phyloP scores from a whole-genome alignment of 2,113 vertebrate species.

The Forbesichthys papilliferus region DNA sequence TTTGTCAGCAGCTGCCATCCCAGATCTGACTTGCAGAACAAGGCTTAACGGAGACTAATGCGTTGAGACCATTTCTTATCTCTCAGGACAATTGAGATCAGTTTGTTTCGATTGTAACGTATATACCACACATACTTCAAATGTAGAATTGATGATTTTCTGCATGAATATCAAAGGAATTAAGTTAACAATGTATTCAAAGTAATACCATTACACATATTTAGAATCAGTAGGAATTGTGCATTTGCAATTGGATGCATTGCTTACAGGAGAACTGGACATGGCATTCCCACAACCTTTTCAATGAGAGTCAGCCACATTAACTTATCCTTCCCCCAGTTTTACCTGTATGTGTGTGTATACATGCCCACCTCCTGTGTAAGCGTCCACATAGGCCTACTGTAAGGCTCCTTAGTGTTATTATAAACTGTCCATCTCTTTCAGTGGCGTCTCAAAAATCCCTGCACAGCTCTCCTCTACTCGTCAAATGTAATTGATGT shows the following conservation, averaged over 20 bases:
- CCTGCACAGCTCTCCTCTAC: not conserved
- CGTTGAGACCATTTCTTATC: conserved; percentile 23
- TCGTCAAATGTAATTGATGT: conserved; percentile 1
- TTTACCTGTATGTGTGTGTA: not conserved
- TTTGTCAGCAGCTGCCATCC: conserved; percentile 49
- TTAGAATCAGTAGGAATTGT: too few relatives aligned
- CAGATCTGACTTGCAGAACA: conserved; percentile 31
- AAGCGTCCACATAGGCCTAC: not conserved
- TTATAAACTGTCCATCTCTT: not conserved
- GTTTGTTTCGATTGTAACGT: not conserved
- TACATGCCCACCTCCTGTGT: not conserved
- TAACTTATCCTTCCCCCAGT: too few relatives aligned
- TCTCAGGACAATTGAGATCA: not conserved
- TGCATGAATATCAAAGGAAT: too few relatives aligned
- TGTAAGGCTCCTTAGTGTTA: not conserved
- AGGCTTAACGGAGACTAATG: conserved; percentile 24
- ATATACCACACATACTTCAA: too few relatives aligned
- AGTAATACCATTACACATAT: too few relatives aligned
- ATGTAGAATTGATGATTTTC: too few relatives aligned
- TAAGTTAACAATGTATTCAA: too few relatives aligned
- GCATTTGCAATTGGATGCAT: too few relatives aligned
- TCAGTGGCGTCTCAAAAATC: not conserved
- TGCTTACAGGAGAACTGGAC: too few relatives aligned
- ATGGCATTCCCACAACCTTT: too few relatives aligned
- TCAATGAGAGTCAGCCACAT: too few relatives aligned